Evolutionary conservation across 2,888 invertebrate species (phyloP).

Genomic region (Polylopha cassiicola): DNA sequence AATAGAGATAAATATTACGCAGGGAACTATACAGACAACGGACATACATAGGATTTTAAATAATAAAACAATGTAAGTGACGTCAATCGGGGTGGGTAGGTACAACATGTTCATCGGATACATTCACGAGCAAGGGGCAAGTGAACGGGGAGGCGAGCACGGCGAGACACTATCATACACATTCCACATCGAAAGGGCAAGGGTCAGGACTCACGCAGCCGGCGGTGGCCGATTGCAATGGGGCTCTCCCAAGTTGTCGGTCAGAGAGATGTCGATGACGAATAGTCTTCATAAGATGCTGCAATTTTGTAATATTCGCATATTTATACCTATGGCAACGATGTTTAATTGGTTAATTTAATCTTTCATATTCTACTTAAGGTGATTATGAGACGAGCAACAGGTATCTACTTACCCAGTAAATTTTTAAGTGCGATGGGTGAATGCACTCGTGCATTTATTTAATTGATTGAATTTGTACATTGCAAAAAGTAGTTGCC

Average conservation of each 20-base stretch:
- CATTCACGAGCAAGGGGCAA: conserved; percentile 43
- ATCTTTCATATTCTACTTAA: conserved; percentile 32
- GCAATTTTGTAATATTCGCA: conserved; percentile 78
- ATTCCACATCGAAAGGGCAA: conserved; percentile 58
- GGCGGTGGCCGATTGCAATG: conserved; percentile 60
- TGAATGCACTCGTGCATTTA: no score
- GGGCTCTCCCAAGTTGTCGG: conserved; percentile 71
- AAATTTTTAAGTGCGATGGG: no score
- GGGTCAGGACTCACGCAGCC: conserved; percentile 71
- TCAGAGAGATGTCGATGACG: conserved; percentile 84
- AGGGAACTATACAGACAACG: conserved; percentile 23
- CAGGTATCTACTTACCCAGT: conserved; percentile 10
- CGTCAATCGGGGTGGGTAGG: conserved; percentile 42
- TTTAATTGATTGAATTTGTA: no score
- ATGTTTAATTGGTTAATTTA: conserved; percentile 64
- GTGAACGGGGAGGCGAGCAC: conserved; percentile 34
- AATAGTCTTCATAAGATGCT: conserved; percentile 84
- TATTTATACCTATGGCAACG: conserved; percentile 75
- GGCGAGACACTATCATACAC: conserved; percentile 55
- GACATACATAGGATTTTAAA: conserved; percentile 26
- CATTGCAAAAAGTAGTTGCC: no score
- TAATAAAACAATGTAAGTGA: conserved; percentile 28
- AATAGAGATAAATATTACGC: conserved; percentile 29
- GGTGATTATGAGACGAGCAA: conserved; percentile 12
- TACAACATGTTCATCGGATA: conserved; percentile 52